Base-by-base conservation (phyloP, 53 echinoderm and acorn worm species). In the Arbacia lixula region DNA sequence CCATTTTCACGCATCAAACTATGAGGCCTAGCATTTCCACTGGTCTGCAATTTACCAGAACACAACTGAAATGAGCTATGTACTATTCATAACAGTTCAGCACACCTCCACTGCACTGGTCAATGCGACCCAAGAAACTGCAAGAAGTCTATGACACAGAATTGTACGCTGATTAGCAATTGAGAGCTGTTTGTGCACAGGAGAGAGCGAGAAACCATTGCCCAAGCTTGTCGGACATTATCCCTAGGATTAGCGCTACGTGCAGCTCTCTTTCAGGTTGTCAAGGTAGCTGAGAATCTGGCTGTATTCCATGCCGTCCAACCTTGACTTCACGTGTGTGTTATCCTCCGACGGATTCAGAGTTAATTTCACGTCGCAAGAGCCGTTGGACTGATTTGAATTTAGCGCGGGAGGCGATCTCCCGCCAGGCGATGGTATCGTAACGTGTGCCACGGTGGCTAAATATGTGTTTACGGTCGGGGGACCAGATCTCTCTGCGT, bases 181-280 rank as follows among this genome's bases (percentile, higher is more conserved):
- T n/a, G n/a, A n/a, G n/a, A n/a, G n/a, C n/a, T n/a, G n/a, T n/a
- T n/a, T n/a, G n/a, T n/a, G n/a, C n/a, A n/a, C n/a, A n/a, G n/a
- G n/a, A 46, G 14, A 46, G 14, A 14, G 46, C 14, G 46, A 46
- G 46, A 46, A 46, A 74, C 33, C 74, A 74, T 33, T 53, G 31
- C 53, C 32, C 19, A 9, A 32, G 19, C 34, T 74, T 16, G 4
- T 0, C 2, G 0, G 78, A 60, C 60, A 78, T 78, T 43, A 78
- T 40, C 78, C 56, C 19, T 14, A 9, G 12, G 57, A 78, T 34
- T 37, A 25, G 6, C 24, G 82, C 82, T 81, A 81, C 34, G 82
- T 81, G 22, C 63, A 81, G 31, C 82, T 81, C 50, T 81, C 82
- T 49, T 81, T 81, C 46, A 81, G 62, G 21, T 63, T 81, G 39